Percentiles rank a stretch among this genome's conserved stretches.
phyloP scores from a whole-genome alignment of 2,888 invertebrate genomes.

The Trachelus iudaicus region DNA sequence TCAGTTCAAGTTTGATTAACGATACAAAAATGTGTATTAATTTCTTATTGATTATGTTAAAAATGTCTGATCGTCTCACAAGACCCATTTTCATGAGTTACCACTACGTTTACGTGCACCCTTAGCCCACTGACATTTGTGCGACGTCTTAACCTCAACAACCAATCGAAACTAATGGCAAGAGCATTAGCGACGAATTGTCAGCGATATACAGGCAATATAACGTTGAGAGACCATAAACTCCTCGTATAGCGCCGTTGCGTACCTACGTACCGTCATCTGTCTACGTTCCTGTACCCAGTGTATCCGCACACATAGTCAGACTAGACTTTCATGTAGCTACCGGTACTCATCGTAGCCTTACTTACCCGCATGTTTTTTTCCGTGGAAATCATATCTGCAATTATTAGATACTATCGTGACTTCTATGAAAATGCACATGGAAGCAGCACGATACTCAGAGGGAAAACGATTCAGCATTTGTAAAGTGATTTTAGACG shows the following conservation, averaged over 20 bases:
- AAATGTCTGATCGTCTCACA: not conserved
- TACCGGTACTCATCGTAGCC: not conserved
- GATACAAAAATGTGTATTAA: not conserved
- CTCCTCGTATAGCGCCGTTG: slow-evolving; percentile 56
- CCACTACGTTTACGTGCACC: not conserved
- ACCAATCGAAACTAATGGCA: slow-evolving; percentile 58
- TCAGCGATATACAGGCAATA: slow-evolving; percentile 60
- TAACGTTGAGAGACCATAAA: slow-evolving; percentile 62
- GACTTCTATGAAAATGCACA: not conserved
- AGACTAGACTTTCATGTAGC: not conserved
- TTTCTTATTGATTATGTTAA: not conserved
- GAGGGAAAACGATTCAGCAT: too few relatives aligned
- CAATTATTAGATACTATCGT: not conserved
- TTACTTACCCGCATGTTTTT: not conserved
- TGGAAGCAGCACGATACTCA: too few relatives aligned
- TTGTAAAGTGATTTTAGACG: too few relatives aligned
- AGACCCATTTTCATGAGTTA: not conserved
- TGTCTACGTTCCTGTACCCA: not conserved
- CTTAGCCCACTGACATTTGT: not conserved
- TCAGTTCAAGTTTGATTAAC: not conserved
- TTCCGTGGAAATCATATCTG: not conserved
- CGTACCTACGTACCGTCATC: slow-evolving; percentile 38
- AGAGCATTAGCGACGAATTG: slow-evolving; percentile 61
- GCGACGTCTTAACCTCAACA: slow-evolving; percentile 20
- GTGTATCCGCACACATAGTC: not conserved